These are phyloP conservation scores for Ditylenchus dipsaci DNA, from an alignment of 1,140 invertebrate genomes.

Conservation along the genomic window DNA sequence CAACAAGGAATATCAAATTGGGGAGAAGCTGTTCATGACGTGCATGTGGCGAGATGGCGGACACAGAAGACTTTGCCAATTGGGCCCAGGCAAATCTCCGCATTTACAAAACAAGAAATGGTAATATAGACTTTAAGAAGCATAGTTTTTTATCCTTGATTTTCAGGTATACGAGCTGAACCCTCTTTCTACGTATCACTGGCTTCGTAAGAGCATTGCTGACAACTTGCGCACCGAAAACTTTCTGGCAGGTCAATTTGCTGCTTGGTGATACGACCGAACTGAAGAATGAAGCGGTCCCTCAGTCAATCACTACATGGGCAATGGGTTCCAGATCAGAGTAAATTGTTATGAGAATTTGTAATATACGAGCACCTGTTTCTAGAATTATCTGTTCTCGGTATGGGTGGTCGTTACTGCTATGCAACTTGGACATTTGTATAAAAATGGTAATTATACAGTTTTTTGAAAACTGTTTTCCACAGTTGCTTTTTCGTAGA, in stretches of 20 bases:
- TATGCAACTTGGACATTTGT: constrained; percentile 83
- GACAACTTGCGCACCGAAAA: constrained; percentile 81
- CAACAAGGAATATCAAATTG: constrained; percentile 86
- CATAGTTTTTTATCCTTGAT: constrained; percentile 3
- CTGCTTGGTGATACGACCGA: constrained; percentile 67
- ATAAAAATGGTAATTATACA: constrained; percentile 69
- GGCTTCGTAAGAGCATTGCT: constrained; percentile 83
- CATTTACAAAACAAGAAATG: constrained; percentile 81
- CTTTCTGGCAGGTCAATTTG: constrained; percentile 81
- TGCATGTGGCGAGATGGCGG: constrained; percentile 87
- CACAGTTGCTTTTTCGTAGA: background rate
- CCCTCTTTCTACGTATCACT: constrained; percentile 82
- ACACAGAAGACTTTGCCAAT: constrained; percentile 95
- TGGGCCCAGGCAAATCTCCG: constrained; percentile 97
- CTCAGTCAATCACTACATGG: constrained; percentile 54
- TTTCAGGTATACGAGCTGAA: constrained; percentile 78
- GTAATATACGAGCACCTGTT: too few relatives aligned
- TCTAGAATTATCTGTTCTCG: constrained; percentile 77
- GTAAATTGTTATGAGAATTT: too few relatives aligned
- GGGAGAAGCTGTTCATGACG: constrained; percentile 82
- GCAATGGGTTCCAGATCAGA: constrained; percentile 43
- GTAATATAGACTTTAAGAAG: constrained; percentile 15
- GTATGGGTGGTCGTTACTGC: constrained; percentile 88
- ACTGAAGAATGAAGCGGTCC: constrained; percentile 61
- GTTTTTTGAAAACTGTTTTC: too few relatives aligned